Evolutionary conservation across 2,797 vertebrate species (phyloP), one percentile per base, ranked within the genome.

Genomic region (Poecile montanus): DNA sequence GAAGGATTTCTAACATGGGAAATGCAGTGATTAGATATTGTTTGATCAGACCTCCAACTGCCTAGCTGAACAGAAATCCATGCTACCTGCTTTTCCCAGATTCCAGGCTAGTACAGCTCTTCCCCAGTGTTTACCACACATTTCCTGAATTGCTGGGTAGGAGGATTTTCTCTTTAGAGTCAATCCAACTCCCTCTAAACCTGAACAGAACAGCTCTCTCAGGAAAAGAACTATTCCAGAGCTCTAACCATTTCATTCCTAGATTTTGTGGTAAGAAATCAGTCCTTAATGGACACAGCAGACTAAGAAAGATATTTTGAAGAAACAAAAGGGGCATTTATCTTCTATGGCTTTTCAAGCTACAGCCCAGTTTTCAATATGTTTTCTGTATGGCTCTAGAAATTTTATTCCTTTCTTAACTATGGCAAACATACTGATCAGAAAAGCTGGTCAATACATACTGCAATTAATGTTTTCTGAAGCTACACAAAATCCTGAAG

Each of bases 211-310:
- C 4, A 44, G 17, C 25, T 93, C 83, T 82, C 71, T 86, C 23
- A 68, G 85, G 89, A 82, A 68, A 91, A 84, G 20, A 94, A 66
- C 73, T 74, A 82, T 82, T 85, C 48, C 76, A 88, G 66, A 92
- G 29, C 26, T 47, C 42, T n/a, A 51, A 60, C 34, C 16, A 78
- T 74, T 93, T 88, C 82, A 71, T 62, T 88, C 75, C 72, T 80
- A 80, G 42, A 74, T 36, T 51, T 36, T 67, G 53, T 44, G 82
- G 84, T 86, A 94, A 60, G 19, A 92, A 89, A 20, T 65, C 61
- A 76, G 42, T 65, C 53, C 80, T 70, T 94, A 87, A 91, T 73
- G 63, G 92, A 95, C 94, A 88, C 2, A 90, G 32, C 71, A 93
- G 91, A 79, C 80, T 61, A 82, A 56, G 38, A 65, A 74, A 44